These are phyloP conservation scores for Drosophila borealis DNA, from an alignment of 2,888 invertebrate species.

Conservation along the genomic window DNA sequence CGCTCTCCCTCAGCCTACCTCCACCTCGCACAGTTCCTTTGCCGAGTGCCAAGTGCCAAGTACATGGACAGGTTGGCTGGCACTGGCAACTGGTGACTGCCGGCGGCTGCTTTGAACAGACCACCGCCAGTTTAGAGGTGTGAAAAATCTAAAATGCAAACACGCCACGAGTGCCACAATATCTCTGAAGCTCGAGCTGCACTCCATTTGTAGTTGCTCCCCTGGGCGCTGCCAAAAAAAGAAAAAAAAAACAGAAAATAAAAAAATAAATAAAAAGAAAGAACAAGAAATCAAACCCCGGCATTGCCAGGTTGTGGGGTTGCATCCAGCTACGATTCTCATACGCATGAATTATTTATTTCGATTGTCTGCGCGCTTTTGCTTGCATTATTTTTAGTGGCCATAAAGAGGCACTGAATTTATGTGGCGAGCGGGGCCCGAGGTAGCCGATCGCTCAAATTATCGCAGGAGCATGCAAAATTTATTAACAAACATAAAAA, in stretches of 20 bases:
- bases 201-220: slow-evolving; percentile 79
- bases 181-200: slow-evolving; percentile 26
- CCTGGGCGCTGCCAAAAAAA: slow-evolving; percentile 63
- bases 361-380: slow-evolving; percentile 65
- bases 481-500: slow-evolving; percentile 81
- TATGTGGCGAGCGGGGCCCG: slow-evolving; percentile 38
- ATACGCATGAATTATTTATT: slow-evolving; percentile 77
- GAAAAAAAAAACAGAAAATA: slow-evolving; percentile 4
- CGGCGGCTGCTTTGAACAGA: slow-evolving; percentile 75
- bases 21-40: slow-evolving; percentile 21
- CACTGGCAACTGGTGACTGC: slow-evolving; percentile 49
- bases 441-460: slow-evolving; percentile 64
- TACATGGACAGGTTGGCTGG: slow-evolving; percentile 62
- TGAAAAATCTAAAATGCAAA: slow-evolving; percentile 81
- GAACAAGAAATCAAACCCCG: slow-evolving; percentile 17
- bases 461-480: slow-evolving; percentile 76
- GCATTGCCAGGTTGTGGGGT: slow-evolving; percentile 6
- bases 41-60: slow-evolving; percentile 62
- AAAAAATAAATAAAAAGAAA: slow-evolving; percentile 1
- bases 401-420: slow-evolving; percentile 50
- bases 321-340: slow-evolving; percentile 28
- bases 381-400: slow-evolving; percentile 68
- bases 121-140: slow-evolving; percentile 70
- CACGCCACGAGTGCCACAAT: slow-evolving; percentile 52
- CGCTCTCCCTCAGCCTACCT: background rate